Evolutionary conservation across 2,113 vertebrate genomes (phyloP).

Genomic region (Neotoma lepida): DNA sequence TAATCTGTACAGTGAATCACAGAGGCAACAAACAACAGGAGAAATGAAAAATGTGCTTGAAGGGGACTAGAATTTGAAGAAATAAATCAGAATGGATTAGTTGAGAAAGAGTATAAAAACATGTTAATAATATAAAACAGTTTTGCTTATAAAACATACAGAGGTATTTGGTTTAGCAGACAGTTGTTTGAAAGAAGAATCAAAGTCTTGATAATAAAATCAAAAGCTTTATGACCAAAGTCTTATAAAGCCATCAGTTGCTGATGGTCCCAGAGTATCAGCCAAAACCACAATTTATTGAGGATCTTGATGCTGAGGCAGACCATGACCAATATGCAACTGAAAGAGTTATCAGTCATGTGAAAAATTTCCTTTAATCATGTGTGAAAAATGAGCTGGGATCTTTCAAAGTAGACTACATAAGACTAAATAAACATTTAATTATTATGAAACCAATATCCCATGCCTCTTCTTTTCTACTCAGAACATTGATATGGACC

Average conservation of each 20-base stretch:
- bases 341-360: neutral
- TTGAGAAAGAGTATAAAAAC: neutral
- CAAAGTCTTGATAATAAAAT: neutral
- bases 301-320: neutral
- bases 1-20: neutral
- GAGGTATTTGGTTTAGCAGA: neutral
- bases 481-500: too few relatives aligned
- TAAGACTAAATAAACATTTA: neutral
- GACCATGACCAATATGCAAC: neutral
- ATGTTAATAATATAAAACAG: neutral
- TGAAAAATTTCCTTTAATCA: neutral
- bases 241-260: neutral
- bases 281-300: neutral
- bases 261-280: too few relatives aligned
- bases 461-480: neutral
- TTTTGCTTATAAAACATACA: neutral
- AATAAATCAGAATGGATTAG: neutral
- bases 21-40: neutral
- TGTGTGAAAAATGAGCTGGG: neutral
- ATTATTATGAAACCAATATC: neutral
- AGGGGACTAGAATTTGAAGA: neutral
- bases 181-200: neutral
- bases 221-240: too few relatives aligned
- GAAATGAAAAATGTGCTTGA: neutral
- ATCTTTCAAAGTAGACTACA: too few relatives aligned